Evolutionary conservation across 2,888 invertebrate species (phyloP).

Genomic region (Tinea semifulvella): DNA sequence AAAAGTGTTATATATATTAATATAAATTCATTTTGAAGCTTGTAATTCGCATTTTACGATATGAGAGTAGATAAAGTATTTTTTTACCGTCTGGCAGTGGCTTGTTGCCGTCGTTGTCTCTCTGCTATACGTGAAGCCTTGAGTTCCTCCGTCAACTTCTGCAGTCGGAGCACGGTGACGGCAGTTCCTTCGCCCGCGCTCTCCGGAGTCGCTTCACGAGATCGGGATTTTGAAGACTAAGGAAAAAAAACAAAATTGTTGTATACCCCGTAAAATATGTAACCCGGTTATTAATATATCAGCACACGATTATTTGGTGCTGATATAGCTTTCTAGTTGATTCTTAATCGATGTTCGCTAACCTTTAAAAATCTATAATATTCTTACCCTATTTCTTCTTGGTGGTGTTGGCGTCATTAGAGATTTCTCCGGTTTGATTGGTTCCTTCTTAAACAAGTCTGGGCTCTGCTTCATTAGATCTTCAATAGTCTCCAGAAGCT

Average conservation of each 20-base stretch:
- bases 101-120: slow-evolving; percentile 47
- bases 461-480: slow-evolving; percentile 81
- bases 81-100: slow-evolving; percentile 45
- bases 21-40: too few species aligned
- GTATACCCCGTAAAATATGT: too few species aligned
- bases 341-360: too few species aligned
- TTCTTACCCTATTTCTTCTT: slow-evolving; percentile 68
- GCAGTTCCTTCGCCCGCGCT: slow-evolving; percentile 29
- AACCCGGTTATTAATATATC: too few species aligned
- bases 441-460: slow-evolving; percentile 61
- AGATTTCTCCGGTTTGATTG: slow-evolving; percentile 47
- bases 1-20: too few species aligned
- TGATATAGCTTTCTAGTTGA: too few species aligned
- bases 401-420: slow-evolving; percentile 75
- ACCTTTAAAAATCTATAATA: neutral
- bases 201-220: slow-evolving; percentile 70
- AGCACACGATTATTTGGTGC: too few species aligned
- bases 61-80: too few species aligned
- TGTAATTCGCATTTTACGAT: too few species aligned
- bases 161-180: slow-evolving; percentile 68
- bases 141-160: slow-evolving; percentile 77
- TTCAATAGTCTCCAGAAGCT: slow-evolving; percentile 80
- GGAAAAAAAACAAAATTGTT: slow-evolving; percentile 18
- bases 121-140: slow-evolving; percentile 61
- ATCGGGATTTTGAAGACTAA: slow-evolving; percentile 73